A percentile compares a stretch with the other conserved stretches of the same genome.
phyloP scores from a whole-genome alignment of 2,888 invertebrate genomes.

The Leptopilina syphax region DNA sequence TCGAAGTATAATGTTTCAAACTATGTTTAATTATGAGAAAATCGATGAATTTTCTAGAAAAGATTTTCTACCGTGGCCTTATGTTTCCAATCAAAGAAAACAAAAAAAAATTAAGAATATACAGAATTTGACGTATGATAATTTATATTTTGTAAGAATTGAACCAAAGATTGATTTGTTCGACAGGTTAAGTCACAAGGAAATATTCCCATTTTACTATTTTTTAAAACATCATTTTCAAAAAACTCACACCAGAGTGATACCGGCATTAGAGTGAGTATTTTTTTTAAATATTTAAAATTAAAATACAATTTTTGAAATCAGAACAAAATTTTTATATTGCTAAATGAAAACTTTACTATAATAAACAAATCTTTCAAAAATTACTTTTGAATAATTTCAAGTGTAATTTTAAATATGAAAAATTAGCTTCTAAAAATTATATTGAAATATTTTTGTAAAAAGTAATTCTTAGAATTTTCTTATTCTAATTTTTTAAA shows the following conservation, averaged over 20 bases:
- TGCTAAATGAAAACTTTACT: too few species aligned
- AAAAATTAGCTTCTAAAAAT: too few species aligned
- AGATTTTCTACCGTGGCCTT: conserved; percentile 84
- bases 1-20: conserved; percentile 82
- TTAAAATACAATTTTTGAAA: too few species aligned
- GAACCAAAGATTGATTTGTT: conserved; percentile 80
- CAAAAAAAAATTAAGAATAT: conserved; percentile 61
- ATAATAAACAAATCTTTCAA: too few species aligned
- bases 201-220: conserved; percentile 83
- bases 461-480: too few species aligned
- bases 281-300: background rate
- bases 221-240: conserved; percentile 84
- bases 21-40: conserved; percentile 82
- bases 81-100: background rate
- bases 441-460: too few species aligned
- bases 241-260: conserved; percentile 80
- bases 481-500: too few species aligned
- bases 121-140: conserved; percentile 77
- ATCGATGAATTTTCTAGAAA: conserved; percentile 77
- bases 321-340: too few species aligned
- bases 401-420: too few species aligned
- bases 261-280: conserved; percentile 87
- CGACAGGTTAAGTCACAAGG: conserved; percentile 70
- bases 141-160: conserved; percentile 82
- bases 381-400: too few species aligned